These are phyloP conservation scores for Steinernema khuongi DNA, from an alignment of 1,140 invertebrate species.

Conservation along the genomic window DNA sequence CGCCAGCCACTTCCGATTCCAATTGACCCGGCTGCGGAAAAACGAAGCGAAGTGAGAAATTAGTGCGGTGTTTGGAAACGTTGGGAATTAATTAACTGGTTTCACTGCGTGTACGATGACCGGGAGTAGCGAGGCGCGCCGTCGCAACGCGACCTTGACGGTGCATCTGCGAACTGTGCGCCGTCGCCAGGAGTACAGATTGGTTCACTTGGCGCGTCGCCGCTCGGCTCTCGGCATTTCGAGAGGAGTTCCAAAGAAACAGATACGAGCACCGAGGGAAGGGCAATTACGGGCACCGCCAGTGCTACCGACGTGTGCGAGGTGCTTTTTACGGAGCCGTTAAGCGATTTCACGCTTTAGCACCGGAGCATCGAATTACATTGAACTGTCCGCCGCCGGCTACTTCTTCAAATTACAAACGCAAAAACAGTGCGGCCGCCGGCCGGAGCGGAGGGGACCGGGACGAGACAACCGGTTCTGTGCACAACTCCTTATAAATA, in stretches of 20 bases:
- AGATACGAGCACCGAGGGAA: background rate
- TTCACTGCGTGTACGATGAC: background rate
- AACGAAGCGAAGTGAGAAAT: background rate
- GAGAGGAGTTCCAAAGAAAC: background rate
- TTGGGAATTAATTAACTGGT: slow-evolving; percentile 6
- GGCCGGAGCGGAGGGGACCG: background rate
- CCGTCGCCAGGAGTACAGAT: background rate
- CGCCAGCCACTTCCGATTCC: slow-evolving; percentile 13
- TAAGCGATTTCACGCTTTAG: background rate
- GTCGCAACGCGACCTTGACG: background rate
- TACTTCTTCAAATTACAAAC: background rate
- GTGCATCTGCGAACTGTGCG: background rate
- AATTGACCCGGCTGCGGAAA: background rate
- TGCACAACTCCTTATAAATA: background rate
- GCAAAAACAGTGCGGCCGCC: background rate
- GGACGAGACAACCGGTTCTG: background rate
- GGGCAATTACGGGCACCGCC: background rate
- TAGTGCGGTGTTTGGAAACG: background rate
- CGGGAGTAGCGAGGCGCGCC: background rate
- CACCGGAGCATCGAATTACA: background rate
- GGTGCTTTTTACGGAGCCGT: background rate
- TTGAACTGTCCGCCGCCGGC: background rate
- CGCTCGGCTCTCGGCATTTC: background rate
- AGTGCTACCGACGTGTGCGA: background rate
- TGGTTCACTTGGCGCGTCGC: background rate